Evolutionary conservation across 2,113 vertebrate species (phyloP).

Genomic region (Archocentrus centrarchus): DNA sequence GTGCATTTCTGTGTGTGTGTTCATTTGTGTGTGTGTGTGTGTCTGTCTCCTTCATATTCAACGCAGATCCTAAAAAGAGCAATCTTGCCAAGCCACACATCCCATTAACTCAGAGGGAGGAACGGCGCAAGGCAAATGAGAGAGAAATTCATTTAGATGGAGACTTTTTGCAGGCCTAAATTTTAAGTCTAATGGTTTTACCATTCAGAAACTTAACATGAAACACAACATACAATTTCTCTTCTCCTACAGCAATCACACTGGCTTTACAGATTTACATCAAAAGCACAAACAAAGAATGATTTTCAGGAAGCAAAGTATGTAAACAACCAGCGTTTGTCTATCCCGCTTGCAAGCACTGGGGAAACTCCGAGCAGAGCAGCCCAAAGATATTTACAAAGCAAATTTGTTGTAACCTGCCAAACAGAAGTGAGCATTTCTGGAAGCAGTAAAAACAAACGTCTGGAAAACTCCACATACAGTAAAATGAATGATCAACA

Average conservation of each 20-base stretch:
- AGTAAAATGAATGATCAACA: not conserved
- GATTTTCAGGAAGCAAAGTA: not conserved
- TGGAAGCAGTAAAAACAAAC: not conserved
- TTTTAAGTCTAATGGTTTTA: constrained; percentile 38
- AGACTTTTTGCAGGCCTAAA: constrained; percentile 13
- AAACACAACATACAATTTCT: constrained; percentile 33
- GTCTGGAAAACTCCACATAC: not conserved
- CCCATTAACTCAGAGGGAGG: constrained; percentile 66
- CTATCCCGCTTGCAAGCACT: not conserved
- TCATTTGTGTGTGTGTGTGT: constrained; percentile 29
- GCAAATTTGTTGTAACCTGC: constrained; percentile 13
- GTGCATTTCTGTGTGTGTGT: constrained; percentile 49
- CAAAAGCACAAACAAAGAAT: constrained; percentile 24
- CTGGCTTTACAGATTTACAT: constrained; percentile 6
- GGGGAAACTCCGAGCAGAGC: not conserved
- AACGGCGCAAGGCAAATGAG: constrained; percentile 28
- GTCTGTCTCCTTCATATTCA: constrained; percentile 66
- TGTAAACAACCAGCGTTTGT: constrained; percentile 22
- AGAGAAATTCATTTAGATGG: constrained; percentile 29
- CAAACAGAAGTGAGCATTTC: constrained; percentile 16
- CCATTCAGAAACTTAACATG: constrained; percentile 37
- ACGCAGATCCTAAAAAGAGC: constrained; percentile 65
- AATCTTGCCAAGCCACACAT: constrained; percentile 72
- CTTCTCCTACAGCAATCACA: constrained; percentile 9
- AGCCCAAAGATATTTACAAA: constrained; percentile 41